Evolutionary conservation across 2,797 vertebrate genomes (phyloP), one percentile per base, ranked within the genome.

Genomic region (Sebastes iracundus): DNA sequence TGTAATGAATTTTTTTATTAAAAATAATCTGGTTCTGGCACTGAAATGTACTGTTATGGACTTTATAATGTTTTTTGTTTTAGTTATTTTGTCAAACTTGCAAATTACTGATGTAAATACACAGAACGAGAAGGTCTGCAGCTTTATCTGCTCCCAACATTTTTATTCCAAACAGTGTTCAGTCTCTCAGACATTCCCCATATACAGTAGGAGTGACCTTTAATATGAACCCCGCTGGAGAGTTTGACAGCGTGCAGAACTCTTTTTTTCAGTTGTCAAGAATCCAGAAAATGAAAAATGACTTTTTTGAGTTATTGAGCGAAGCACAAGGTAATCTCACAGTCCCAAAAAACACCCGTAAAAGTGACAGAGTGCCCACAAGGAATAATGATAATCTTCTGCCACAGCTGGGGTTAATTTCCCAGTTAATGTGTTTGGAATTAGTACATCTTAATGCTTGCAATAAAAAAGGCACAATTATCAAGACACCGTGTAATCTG

Each of bases 401-500:
- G 32, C 6, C 73, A 61, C 69, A 77, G 70, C 18, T 7, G 70
- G 67, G 33, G 46, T 73, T 87, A 28, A 72, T 85, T 88, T 86
- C 28, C 68, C 13, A 27, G 55, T 56, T 83, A 80, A 77, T 85
- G 60, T 72, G 60, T 85, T 80, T 84, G 78, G 25, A 85, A 76
- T 87, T 81, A 89, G 42, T n/a, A 23, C 49, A 79, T 77, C 23
- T 83, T 84, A 79, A 76, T 81, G 58, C 11, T 46, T 60, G 65
- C 66, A 77, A 86, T 87, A 81, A 85, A 74, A 76, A 70, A 69
- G 25, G 13, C 11, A 30, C 12, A 74, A 79, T 88, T 82, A 85
- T 77, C 28, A 75, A 70, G 52, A 78, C 14, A 20, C 58, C 4
- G 28, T 55, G 2, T n/a, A 59, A 63, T 32, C 28, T 61, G 23